Evolutionary conservation across 2,113 vertebrate genomes (phyloP).

Genomic region (Lichenostomus cassidix): DNA sequence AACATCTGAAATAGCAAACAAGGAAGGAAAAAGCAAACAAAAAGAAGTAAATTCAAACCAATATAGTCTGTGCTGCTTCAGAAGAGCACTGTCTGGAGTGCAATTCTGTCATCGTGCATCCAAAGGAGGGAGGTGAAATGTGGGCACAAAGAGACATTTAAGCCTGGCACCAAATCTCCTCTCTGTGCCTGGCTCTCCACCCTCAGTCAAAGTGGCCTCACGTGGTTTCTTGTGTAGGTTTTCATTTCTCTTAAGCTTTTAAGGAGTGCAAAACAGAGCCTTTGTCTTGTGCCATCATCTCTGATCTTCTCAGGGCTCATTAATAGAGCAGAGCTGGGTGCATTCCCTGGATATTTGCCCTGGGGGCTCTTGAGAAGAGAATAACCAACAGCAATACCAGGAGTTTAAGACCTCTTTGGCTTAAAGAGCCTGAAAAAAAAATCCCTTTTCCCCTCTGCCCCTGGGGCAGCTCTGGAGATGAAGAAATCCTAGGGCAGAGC

Average conservation of each 20-base stretch:
- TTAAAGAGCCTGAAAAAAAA: background rate
- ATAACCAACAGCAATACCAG: background rate
- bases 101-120: background rate
- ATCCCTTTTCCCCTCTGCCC: background rate
- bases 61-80: background rate
- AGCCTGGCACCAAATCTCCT: background rate
- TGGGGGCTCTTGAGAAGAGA: background rate
- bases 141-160: background rate
- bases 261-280: background rate
- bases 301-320: background rate
- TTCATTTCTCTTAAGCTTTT: conserved; percentile 10
- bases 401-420: background rate
- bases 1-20: background rate
- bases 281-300: background rate
- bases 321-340: background rate
- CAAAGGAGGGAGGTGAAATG: background rate
- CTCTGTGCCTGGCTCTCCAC: background rate
- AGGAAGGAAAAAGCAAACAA: background rate
- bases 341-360: background rate
- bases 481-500: background rate
- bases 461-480: background rate
- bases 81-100: background rate
- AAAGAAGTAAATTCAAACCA: background rate
- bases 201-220: background rate
- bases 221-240: background rate